These are phyloP conservation scores for Carcharodon carcharias DNA, from an alignment of 2,797 vertebrate genomes.

Conservation along the genomic window DNA sequence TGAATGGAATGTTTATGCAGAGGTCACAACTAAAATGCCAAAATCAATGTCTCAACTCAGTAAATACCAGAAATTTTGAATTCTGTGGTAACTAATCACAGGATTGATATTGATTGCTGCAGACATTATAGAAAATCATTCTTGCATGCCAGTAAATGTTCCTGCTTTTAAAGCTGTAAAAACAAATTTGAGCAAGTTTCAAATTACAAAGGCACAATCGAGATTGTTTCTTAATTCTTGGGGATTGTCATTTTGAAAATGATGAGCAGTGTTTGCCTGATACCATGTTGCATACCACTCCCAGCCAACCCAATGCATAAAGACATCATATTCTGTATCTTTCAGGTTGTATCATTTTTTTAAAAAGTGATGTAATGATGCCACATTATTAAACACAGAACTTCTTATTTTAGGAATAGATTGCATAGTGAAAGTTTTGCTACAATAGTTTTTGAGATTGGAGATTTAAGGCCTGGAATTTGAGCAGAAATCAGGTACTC, in stretches of 20 bases:
- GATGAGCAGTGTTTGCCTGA: neutral
- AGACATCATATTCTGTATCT: neutral
- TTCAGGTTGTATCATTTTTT: neutral
- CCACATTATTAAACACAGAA: neutral
- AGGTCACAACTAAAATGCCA: neutral
- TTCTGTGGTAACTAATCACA: neutral
- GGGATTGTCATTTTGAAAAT: no score
- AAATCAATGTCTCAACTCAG: constrained; percentile 17
- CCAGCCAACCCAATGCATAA: neutral
- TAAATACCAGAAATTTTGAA: neutral
- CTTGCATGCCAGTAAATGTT: neutral
- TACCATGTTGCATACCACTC: neutral
- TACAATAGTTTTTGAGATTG: neutral
- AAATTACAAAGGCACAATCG: neutral
- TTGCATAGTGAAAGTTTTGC: no score
- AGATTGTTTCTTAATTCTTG: neutral
- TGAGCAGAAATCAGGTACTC: neutral
- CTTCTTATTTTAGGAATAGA: neutral
- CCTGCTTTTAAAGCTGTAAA: neutral
- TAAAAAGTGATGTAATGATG: neutral
- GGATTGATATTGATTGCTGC: neutral
- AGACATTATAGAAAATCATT: constrained; percentile 27
- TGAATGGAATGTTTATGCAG: neutral
- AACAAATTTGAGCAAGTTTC: neutral
- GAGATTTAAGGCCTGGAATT: neutral